Conservation (phyloP, 2,888 invertebrate genomes). For the Neria commutata region DNA sequence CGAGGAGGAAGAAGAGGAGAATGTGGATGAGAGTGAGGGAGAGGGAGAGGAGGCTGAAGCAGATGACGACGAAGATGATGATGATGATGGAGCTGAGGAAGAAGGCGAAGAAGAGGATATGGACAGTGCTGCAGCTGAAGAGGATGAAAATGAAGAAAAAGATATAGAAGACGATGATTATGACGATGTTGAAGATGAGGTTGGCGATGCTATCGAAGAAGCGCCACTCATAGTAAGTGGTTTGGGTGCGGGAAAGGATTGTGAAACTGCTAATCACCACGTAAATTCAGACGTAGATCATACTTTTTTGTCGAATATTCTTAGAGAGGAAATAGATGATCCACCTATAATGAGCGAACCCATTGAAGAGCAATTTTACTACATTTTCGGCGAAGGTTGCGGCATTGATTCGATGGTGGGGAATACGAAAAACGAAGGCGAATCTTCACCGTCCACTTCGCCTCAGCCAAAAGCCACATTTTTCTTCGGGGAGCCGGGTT, state of each 20-base stretch:
- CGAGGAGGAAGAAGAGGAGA: slow-evolving; percentile 44
- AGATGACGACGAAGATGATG: slow-evolving; percentile 49
- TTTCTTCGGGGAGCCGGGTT: slow-evolving; percentile 63
- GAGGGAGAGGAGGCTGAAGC: slow-evolving; percentile 40
- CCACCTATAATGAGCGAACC: slow-evolving; percentile 67
- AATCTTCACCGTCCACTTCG: slow-evolving; percentile 63
- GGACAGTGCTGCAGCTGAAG: slow-evolving; percentile 47
- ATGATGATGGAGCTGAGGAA: slow-evolving; percentile 54
- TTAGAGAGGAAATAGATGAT: slow-evolving; percentile 12
- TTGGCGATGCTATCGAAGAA: slow-evolving; percentile 75
- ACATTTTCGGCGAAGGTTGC: slow-evolving; percentile 69
- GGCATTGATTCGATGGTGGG: slow-evolving; percentile 78
- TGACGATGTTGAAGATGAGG: slow-evolving; percentile 49
- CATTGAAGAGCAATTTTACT: slow-evolving; percentile 75
- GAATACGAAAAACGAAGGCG: slow-evolving; percentile 62
- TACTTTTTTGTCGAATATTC: neutral
- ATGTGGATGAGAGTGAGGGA: slow-evolving; percentile 37
- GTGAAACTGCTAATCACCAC: slow-evolving; percentile 62
- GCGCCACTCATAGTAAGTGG: slow-evolving; percentile 74
- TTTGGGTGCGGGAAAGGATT: slow-evolving; percentile 72
- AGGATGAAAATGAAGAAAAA: slow-evolving; percentile 46
- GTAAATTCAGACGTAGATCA: slow-evolving; percentile 2
- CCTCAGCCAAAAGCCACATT: slow-evolving; percentile 54
- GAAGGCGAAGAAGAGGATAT: slow-evolving; percentile 50
- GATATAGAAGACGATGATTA: slow-evolving; percentile 48